Percentiles rank a stretch among this genome's conserved stretches.
phyloP scores from a whole-genome alignment of 1,140 invertebrate species.

The Drosophila santomea region DNA sequence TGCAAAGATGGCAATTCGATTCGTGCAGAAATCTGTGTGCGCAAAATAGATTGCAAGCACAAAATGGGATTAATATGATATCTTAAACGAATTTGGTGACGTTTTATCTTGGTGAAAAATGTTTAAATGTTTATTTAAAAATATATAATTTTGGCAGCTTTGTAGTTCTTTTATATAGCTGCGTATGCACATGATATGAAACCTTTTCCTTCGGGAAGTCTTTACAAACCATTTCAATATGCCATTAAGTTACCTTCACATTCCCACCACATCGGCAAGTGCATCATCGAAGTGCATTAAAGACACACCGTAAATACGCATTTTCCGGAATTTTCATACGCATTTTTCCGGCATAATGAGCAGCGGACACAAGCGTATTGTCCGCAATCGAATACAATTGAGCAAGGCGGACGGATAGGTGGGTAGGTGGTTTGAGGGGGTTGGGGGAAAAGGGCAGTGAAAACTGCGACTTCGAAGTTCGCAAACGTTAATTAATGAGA shows the following conservation, averaged over 20 bases:
- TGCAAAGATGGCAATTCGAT: slow-evolving; percentile 25
- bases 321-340: slow-evolving; percentile 15
- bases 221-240: slow-evolving; percentile 1
- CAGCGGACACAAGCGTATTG: slow-evolving; percentile 48
- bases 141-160: background rate
- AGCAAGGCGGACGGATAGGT: slow-evolving; percentile 17
- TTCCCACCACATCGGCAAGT: background rate
- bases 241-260: background rate
- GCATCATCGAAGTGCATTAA: slow-evolving; percentile 24
- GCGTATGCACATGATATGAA: too few relatives aligned
- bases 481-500: slow-evolving; percentile 76
- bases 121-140: background rate
- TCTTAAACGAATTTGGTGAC: too few relatives aligned
- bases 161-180: background rate
- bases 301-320: slow-evolving; percentile 47
- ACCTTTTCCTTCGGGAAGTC: background rate
- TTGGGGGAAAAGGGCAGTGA: background rate
- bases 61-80: background rate
- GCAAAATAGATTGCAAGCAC: background rate
- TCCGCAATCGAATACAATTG: slow-evolving; percentile 66
- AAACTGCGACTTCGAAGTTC: slow-evolving; percentile 55
- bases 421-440: too few relatives aligned
- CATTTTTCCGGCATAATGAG: slow-evolving; percentile 67
- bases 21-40: background rate
- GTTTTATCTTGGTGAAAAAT: background rate